Conservation (phyloP, 2,888 invertebrate species). For the Anarsia innoxiella region DNA sequence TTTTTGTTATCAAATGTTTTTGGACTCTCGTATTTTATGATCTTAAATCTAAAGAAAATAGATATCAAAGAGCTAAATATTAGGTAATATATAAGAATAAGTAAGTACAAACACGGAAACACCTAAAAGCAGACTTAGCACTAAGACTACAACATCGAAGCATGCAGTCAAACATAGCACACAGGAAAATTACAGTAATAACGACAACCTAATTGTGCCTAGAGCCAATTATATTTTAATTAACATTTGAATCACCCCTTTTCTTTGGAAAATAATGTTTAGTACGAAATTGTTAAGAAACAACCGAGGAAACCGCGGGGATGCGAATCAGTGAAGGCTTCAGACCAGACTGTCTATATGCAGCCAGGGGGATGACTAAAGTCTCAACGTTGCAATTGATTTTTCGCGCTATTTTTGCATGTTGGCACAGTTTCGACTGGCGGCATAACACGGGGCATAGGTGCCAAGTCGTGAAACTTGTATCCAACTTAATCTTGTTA, state of each 20-base stretch:
- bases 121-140: background rate
- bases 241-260: too few species aligned
- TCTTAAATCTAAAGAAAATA: too few species aligned
- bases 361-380: slow-evolving; percentile 39
- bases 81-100: too few species aligned
- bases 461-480: slow-evolving; percentile 13
- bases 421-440: slow-evolving; percentile 46
- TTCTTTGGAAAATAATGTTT: too few species aligned
- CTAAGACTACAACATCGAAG: slow-evolving; percentile 12
- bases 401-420: slow-evolving; percentile 64
- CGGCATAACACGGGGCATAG: slow-evolving; percentile 7
- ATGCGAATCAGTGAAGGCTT: slow-evolving; percentile 45
- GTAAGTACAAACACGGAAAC: slow-evolving; percentile 2
- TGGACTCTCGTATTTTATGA: too few species aligned
- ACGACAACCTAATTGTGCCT: too few species aligned
- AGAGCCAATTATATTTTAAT: too few species aligned
- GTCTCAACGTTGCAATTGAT: slow-evolving; percentile 57
- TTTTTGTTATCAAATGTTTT: too few species aligned
- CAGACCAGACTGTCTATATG: slow-evolving; percentile 54
- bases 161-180: slow-evolving; percentile 16
- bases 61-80: too few species aligned
- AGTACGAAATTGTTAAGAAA: too few species aligned
- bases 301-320: too few species aligned
- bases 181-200: too few species aligned
- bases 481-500: slow-evolving; percentile 2